phyloP scores from a whole-genome alignment of 1,140 invertebrate species.

The Drosophila pectinifera region DNA sequence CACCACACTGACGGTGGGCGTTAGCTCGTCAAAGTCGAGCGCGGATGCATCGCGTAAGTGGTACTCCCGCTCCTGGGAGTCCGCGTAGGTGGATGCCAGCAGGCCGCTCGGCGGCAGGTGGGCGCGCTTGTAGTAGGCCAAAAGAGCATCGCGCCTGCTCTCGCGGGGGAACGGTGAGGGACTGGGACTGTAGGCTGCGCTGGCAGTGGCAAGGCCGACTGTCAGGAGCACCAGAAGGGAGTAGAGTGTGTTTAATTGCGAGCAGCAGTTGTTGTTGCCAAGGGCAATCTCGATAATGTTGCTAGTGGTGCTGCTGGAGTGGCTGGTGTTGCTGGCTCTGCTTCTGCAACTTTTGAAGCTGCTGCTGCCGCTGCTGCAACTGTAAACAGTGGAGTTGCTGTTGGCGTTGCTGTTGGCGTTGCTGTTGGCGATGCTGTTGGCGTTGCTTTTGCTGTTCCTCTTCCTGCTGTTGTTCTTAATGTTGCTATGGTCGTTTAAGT shows the following conservation, averaged over 20 bases:
- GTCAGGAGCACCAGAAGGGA: constrained; percentile 56
- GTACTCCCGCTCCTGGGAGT: constrained; percentile 44
- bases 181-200: constrained; percentile 28
- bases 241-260: constrained; percentile 51
- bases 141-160: constrained; percentile 65
- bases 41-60: constrained; percentile 52
- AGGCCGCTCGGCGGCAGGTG: constrained; percentile 52
- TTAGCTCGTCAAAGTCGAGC: constrained; percentile 65
- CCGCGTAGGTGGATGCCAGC: constrained; percentile 5
- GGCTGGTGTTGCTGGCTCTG: constrained; percentile 7
- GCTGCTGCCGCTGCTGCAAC: constrained; percentile 1
- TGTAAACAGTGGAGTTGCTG: constrained; percentile 2
- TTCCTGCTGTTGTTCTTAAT: constrained; percentile 5
- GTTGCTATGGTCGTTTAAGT: too few species aligned
- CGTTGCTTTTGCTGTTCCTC: not conserved
- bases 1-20: constrained; percentile 62
- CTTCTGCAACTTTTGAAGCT: constrained; percentile 15
- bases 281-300: constrained; percentile 32
- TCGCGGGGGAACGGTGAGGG: constrained; percentile 18
- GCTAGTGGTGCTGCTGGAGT: constrained; percentile 21
- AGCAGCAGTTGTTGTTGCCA: constrained; percentile 30
- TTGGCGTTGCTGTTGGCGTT: not conserved
- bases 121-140: constrained; percentile 75
- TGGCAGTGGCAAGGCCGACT: constrained; percentile 40
- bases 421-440: not conserved